Evolutionary conservation across 2,888 invertebrate genomes (phyloP).

Genomic region (Malthinus flaveolus): DNA sequence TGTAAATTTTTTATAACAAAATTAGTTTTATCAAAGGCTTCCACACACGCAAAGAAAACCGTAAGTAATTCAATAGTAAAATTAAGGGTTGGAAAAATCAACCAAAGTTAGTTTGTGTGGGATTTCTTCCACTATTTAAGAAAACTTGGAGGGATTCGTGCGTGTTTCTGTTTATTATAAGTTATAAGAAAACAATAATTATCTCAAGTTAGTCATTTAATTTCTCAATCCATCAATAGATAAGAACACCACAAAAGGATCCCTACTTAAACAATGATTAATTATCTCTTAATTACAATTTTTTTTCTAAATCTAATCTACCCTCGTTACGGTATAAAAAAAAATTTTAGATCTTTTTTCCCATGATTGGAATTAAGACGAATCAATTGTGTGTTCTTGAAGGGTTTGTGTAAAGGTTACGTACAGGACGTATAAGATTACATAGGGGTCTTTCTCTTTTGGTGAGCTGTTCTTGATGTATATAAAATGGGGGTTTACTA

Average conservation of each 20-base stretch:
- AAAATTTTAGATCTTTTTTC: slow-evolving; percentile 21
- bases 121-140: too few species aligned
- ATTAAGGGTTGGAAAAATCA: too few species aligned
- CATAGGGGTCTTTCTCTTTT: slow-evolving; percentile 31
- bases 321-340: neutral
- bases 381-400: slow-evolving; percentile 32
- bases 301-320: neutral
- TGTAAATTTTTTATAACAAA: too few species aligned
- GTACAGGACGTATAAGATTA: slow-evolving; percentile 36
- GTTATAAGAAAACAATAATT: too few species aligned
- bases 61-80: too few species aligned
- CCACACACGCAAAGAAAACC: too few species aligned
- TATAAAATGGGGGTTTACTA: slow-evolving; percentile 26
- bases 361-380: slow-evolving; percentile 36
- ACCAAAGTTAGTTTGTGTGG: too few species aligned
- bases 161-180: too few species aligned
- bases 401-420: slow-evolving; percentile 39
- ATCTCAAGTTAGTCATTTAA: too few species aligned
- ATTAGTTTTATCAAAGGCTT: too few species aligned
- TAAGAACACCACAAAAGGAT: neutral
- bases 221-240: neutral
- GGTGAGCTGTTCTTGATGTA: slow-evolving; percentile 25
- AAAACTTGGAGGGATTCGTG: too few species aligned
- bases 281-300: too few species aligned
- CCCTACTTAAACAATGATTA: neutral